A percentile compares a stretch with the other conserved stretches of the same genome.
phyloP scores from a whole-genome alignment of 2,888 invertebrate genomes.

The Notodonta ziczac region DNA sequence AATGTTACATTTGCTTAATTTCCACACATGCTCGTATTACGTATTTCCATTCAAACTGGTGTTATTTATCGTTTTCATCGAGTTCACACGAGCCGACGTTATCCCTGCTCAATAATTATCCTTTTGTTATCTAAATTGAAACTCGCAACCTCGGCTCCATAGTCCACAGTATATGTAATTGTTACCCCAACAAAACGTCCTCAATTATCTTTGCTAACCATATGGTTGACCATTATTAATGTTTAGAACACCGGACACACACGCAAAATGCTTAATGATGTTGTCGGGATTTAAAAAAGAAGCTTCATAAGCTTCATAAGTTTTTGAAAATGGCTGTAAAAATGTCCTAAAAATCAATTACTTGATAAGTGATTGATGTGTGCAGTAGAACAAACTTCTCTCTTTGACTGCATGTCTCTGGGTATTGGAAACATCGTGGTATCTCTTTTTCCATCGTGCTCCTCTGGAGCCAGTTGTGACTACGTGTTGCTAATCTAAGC shows the following conservation, averaged over 20 bases:
- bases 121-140: conserved; percentile 45
- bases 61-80: conserved; percentile 26
- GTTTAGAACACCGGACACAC: background rate
- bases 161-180: conserved; percentile 18
- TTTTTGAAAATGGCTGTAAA: no score
- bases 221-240: conserved; percentile 28
- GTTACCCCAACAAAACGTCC: conserved; percentile 29
- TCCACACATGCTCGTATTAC: no score
- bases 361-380: no score
- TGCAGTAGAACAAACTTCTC: no score
- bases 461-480: no score
- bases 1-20: no score
- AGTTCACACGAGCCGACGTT: conserved; percentile 20
- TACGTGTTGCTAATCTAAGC: no score
- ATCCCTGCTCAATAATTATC: conserved; percentile 36
- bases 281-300: no score
- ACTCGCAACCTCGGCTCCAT: conserved; percentile 24
- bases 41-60: background rate
- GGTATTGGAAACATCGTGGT: no score
- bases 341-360: no score
- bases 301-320: background rate
- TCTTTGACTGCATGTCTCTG: no score
- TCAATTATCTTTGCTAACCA: conserved; percentile 28
- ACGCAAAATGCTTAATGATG: background rate
- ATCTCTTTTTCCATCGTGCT: no score